Evolutionary conservation across 2,888 invertebrate species (phyloP), one percentile per base, ranked within the genome.

Genomic region (Strigamia crassipes): DNA sequence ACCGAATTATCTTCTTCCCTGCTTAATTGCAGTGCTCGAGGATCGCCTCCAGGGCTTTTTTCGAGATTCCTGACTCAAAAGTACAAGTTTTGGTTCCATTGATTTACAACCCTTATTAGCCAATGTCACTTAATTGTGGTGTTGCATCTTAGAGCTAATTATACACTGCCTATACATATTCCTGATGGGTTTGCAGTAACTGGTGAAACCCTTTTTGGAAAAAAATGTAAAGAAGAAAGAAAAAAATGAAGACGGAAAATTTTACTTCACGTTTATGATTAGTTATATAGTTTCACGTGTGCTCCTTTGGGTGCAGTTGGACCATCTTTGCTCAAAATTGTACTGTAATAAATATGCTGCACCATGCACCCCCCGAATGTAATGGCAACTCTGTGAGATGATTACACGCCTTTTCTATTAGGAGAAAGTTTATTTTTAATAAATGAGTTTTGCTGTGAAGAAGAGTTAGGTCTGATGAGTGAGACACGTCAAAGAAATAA

Each of bases 41-140:
- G 73, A 73, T 73, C 73, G 73, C 73, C 73, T 73, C 73, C 27
- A 31, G 73, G 73, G 73, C 73, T 73, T 73, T 56, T 38, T 73
- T 73, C 27, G 73, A 27, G 73, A 73, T 18, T 78, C 79, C 15
- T 34, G 41, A 23, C 79, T 42, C 15, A 78, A 78, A 78, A 78
- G 21, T 78, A 78, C 42, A 78, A 78, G 41, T 78, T 78, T 78
- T 78, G 41, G 21, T 78, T 78, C 42, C 79, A 78, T 78, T 78
- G 79, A 78, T 78, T 78, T 78, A 78, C 38, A 42, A 78, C 79
- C 42, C 79, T 78, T 78, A 78, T 78, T 78, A 78, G 9, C 79
- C 79, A 78, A 78, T 78, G 79, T 42, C 79, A 78, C 79, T 78
- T 78, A 78, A 78, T 78, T 78, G 79, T 15, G 38, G 79, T 78